phyloP scores from a whole-genome alignment of 2,797 vertebrate species.

The Ptychadena robeensis region DNA sequence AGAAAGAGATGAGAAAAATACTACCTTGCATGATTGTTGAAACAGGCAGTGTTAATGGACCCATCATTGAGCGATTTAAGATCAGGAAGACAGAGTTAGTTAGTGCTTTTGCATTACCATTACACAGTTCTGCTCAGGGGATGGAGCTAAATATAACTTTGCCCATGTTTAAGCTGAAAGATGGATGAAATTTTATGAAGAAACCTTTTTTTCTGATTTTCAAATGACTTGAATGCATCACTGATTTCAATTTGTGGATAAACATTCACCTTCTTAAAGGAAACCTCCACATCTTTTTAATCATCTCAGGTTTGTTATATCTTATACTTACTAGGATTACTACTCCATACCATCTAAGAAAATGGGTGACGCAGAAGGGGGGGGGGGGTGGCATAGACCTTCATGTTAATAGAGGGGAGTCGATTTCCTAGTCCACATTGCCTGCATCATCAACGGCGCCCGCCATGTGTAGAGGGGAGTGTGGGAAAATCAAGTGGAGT shows the following conservation, averaged over 20 bases:
- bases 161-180: background rate
- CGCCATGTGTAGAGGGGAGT: too few species aligned
- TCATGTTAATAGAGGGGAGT: too few species aligned
- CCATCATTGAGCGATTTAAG: slow-evolving; percentile 28
- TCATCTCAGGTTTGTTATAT: too few species aligned
- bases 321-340: background rate
- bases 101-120: background rate
- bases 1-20: slow-evolving; percentile 6
- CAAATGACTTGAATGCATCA: background rate
- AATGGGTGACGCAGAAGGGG: too few species aligned
- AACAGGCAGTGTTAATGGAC: slow-evolving; percentile 50
- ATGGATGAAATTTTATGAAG: background rate
- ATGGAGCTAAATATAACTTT: slow-evolving; percentile 62
- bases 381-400: too few species aligned
- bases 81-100: slow-evolving; percentile 35
- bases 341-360: background rate
- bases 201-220: background rate
- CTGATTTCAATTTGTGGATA: background rate
- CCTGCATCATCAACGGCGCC: too few species aligned
- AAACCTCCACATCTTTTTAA: background rate
- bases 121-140: slow-evolving; percentile 2
- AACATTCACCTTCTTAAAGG: background rate
- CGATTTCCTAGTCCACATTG: too few species aligned
- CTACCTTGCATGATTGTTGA: slow-evolving; percentile 37
- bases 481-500: too few species aligned